These are phyloP conservation scores for Spodoptera frugiperda DNA, from an alignment of 1,140 invertebrate species.

Conservation along the genomic window DNA sequence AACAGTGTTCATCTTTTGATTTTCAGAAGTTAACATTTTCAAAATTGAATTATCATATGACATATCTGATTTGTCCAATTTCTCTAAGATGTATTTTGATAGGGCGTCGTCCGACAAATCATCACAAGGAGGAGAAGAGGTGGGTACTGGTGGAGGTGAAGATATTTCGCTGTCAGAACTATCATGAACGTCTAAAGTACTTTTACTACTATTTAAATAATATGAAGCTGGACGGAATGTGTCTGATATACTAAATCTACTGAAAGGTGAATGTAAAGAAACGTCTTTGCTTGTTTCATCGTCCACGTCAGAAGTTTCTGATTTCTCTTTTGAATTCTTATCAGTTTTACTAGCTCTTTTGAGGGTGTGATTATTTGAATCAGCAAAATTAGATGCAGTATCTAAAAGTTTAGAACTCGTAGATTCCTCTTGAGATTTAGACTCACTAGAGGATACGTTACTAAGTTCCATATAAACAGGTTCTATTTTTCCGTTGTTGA, in stretches of 20 bases:
- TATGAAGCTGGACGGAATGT: conserved; percentile 95
- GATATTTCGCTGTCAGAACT: conserved; percentile 94
- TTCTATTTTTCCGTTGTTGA: conserved; percentile 89
- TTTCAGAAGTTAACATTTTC: conserved; percentile 82
- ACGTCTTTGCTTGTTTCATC: conserved; percentile 93
- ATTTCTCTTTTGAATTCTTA: conserved; percentile 82
- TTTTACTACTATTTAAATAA: conserved; percentile 90
- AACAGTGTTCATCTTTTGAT: conserved; percentile 78
- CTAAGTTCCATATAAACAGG: conserved; percentile 94
- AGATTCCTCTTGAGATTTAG: conserved; percentile 50
- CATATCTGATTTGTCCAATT: conserved; percentile 81
- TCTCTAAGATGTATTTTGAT: conserved; percentile 81
- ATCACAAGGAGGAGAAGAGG: conserved; percentile 90
- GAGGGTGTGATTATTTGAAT: conserved; percentile 76
- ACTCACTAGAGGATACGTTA: conserved; percentile 71
- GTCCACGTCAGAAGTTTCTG: conserved; percentile 93
- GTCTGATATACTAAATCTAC: conserved; percentile 93
- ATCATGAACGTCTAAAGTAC: conserved; percentile 89
- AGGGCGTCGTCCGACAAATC: conserved; percentile 85
- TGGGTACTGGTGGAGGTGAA: conserved; percentile 93
- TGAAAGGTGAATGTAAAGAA: conserved; percentile 77
- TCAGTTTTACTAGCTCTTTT: conserved; percentile 72
- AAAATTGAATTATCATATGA: conserved; percentile 81
- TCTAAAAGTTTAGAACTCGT: conserved; percentile 61
- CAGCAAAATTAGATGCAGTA: conserved; percentile 79